These are phyloP conservation scores for Lycaena phlaeas DNA, from an alignment of 2,888 invertebrate species.

Conservation along the genomic window DNA sequence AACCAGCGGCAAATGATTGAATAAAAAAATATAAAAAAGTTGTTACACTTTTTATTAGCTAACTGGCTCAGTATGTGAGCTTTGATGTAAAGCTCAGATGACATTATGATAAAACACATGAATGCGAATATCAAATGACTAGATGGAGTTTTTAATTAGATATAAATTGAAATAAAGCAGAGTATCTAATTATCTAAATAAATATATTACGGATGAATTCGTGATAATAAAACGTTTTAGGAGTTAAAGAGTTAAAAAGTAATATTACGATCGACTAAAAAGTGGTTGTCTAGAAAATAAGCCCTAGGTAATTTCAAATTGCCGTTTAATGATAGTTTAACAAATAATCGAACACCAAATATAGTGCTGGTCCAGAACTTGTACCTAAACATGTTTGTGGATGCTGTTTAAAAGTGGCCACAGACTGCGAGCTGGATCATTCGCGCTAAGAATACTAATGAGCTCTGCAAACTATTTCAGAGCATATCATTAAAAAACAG, in stretches of 20 bases:
- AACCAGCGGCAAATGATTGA: background rate
- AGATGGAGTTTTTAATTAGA: too few relatives aligned
- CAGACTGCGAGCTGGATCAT: slow-evolving; percentile 16
- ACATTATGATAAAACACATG: too few relatives aligned
- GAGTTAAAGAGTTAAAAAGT: background rate
- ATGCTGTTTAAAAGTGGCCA: slow-evolving; percentile 5
- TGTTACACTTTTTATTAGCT: background rate
- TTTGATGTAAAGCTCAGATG: too few relatives aligned
- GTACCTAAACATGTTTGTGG: slow-evolving; percentile 29
- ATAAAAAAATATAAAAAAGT: too few relatives aligned
- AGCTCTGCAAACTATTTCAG: slow-evolving; percentile 49
- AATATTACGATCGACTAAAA: background rate
- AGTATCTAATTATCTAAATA: too few relatives aligned
- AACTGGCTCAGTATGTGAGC: too few relatives aligned
- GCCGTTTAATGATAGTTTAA: slow-evolving; percentile 20
- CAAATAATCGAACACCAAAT: slow-evolving; percentile 23
- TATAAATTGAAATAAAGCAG: too few relatives aligned
- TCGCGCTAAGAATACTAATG: slow-evolving; percentile 54
- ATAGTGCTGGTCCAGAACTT: slow-evolving; percentile 36
- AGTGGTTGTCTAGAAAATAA: background rate
- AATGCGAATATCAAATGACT: too few relatives aligned
- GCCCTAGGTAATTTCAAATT: slow-evolving; percentile 17
- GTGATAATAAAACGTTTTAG: too few relatives aligned
- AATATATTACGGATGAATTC: too few relatives aligned
- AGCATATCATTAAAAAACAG: slow-evolving; percentile 58